Conservation (phyloP, 2,113 vertebrate species). For the Muscicapa adusta region DNA sequence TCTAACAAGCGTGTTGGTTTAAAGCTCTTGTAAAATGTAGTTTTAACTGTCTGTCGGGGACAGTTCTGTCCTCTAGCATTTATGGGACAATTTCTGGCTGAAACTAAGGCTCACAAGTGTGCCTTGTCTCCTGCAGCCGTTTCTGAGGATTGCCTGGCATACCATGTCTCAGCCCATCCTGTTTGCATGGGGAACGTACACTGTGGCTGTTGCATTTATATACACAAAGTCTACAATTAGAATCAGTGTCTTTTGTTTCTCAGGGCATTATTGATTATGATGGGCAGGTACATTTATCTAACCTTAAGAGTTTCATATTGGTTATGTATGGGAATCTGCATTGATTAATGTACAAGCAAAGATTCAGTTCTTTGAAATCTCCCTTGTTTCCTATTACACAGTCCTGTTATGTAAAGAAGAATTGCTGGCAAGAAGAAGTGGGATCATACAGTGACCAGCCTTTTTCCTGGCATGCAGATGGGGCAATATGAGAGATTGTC, state of each 20-base stretch:
- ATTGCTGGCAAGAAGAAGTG: background rate
- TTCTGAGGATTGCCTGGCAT: background rate
- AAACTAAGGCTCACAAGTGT: background rate
- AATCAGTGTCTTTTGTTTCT: background rate
- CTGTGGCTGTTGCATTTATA: background rate
- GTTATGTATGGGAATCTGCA: background rate
- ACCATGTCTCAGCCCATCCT: background rate
- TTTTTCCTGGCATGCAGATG: background rate
- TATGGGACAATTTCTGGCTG: background rate
- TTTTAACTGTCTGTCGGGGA: constrained; percentile 1
- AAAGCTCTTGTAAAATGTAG: constrained; percentile 32
- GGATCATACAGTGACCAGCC: background rate
- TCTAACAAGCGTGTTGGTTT: background rate
- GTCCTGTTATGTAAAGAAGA: background rate
- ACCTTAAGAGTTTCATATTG: background rate
- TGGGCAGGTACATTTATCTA: background rate
- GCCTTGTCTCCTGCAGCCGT: background rate
- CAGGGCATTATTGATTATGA: background rate
- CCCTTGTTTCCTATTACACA: background rate
- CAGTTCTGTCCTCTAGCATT: constrained; percentile 10
- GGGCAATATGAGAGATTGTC: background rate
- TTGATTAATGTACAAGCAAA: background rate
- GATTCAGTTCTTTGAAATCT: background rate
- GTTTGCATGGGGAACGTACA: background rate
- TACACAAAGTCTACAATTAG: background rate